Evolutionary conservation across 2,113 vertebrate species (phyloP).

Genomic region (Hypocryptadius cinnamomeus): DNA sequence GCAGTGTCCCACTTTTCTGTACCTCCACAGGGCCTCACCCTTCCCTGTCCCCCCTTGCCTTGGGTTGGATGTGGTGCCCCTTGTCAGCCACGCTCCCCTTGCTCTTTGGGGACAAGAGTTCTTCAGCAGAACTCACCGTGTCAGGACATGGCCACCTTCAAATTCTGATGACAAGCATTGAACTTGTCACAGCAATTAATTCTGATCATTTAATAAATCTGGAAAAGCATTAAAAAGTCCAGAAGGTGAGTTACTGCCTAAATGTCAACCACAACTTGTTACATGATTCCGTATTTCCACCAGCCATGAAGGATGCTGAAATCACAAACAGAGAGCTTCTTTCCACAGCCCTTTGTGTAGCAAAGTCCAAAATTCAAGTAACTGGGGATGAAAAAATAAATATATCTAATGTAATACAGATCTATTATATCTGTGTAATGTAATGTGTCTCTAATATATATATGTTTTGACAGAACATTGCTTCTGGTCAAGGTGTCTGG

Average conservation of each 20-base stretch:
- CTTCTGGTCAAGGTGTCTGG: neutral
- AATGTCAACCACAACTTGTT: neutral
- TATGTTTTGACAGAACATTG: neutral
- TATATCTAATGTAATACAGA: neutral
- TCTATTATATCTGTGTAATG: no score
- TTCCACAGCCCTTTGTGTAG: neutral
- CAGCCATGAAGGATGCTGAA: neutral
- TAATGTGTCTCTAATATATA: no score
- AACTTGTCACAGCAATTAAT: neutral
- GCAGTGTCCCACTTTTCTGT: neutral
- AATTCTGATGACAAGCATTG: neutral
- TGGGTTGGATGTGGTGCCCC: neutral
- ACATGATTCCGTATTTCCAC: neutral
- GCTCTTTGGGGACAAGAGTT: accelerated
- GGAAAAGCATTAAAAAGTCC: neutral
- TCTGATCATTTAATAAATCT: neutral
- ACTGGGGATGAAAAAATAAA: neutral
- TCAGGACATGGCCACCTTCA: neutral
- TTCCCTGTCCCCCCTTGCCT: neutral
- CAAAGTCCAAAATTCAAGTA: neutral
- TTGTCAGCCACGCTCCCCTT: neutral
- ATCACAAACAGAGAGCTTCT: accelerated
- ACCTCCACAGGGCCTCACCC: neutral
- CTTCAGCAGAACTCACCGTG: neutral
- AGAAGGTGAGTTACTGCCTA: neutral